These are phyloP conservation scores for Erpetoichthys calabaricus DNA, from an alignment of 2,797 vertebrate species.

Conservation along the genomic window DNA sequence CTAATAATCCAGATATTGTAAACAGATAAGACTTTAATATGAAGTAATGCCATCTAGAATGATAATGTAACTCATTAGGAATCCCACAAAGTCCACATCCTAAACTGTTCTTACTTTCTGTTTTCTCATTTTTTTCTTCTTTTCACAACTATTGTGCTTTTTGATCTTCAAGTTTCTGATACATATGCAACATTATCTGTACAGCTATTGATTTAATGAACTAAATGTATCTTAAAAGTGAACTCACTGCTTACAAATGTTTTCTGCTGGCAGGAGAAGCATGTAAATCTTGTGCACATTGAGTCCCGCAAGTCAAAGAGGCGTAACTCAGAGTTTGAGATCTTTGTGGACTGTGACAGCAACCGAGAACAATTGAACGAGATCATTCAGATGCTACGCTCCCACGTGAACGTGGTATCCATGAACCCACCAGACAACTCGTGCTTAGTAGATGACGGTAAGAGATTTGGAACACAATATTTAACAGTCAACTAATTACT, in stretches of 20 bases:
- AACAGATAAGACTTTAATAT: no score
- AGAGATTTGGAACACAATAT: constrained; percentile 17
- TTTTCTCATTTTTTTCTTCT: no score
- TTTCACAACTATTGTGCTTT: no score
- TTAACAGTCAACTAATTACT: background rate
- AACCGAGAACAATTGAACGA: constrained; percentile 81
- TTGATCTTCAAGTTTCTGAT: no score
- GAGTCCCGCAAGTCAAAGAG: constrained; percentile 89
- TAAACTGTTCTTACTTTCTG: no score
- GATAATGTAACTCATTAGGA: no score
- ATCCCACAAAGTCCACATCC: no score
- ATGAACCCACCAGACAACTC: constrained; percentile 68
- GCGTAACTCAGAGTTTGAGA: constrained; percentile 90
- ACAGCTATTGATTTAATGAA: no score
- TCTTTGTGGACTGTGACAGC: constrained; percentile 91
- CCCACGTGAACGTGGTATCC: constrained; percentile 69
- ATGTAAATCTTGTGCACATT: constrained; percentile 86
- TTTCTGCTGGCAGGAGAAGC: constrained; percentile 67
- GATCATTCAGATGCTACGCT: constrained; percentile 76
- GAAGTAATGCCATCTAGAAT: no score
- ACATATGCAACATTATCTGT: no score
- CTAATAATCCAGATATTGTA: no score
- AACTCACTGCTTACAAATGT: background rate
- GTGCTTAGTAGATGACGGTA: constrained; percentile 56
- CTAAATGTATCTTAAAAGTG: background rate